These are phyloP conservation scores for Oreochromis spilurus DNA, from an alignment of 2,113 vertebrate species.

Conservation along the genomic window DNA sequence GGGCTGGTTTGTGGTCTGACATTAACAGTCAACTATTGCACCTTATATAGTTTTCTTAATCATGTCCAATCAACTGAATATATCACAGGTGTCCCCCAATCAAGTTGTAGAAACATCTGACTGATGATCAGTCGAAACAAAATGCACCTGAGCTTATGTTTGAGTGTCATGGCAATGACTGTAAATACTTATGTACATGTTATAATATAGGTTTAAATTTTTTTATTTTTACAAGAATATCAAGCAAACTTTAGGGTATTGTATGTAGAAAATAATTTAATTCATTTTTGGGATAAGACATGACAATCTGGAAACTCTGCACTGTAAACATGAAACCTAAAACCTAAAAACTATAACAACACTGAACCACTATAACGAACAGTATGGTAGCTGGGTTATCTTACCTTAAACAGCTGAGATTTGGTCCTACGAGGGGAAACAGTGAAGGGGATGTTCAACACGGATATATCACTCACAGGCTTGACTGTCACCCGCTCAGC, in stretches of 20 bases:
- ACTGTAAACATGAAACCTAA: background rate
- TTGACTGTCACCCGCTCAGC: conserved; percentile 85
- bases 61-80: background rate
- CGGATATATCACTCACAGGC: conserved; percentile 73
- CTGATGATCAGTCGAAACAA: background rate
- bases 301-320: background rate
- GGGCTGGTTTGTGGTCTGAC: background rate
- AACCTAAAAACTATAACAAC: background rate
- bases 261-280: background rate
- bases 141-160: background rate
- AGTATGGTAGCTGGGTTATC: background rate
- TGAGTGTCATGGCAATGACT: background rate
- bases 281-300: background rate
- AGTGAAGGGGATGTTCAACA: conserved; percentile 74
- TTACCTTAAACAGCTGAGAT: conserved; percentile 82
- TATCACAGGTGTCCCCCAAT: background rate
- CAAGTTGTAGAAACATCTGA: background rate
- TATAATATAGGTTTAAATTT: no score
- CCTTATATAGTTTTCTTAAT: background rate
- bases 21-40: background rate
- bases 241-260: background rate
- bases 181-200: no score
- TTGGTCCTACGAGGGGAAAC: conserved; percentile 79
- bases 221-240: background rate
- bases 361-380: background rate